Evolutionary conservation across 2,888 invertebrate genomes (phyloP).

Genomic region (Blomia tropicalis): DNA sequence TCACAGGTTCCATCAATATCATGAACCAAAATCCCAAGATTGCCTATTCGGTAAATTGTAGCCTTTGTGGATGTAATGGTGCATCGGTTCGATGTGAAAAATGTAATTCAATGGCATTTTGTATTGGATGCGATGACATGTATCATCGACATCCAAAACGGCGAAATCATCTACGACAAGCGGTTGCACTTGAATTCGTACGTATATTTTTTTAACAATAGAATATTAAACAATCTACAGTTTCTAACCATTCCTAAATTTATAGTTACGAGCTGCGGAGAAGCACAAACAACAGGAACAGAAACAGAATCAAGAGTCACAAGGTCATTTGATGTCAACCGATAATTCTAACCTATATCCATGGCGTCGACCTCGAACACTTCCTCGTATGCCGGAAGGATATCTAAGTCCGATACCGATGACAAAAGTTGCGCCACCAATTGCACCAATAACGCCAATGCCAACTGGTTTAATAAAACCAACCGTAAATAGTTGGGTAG

Average conservation of each 20-base stretch:
- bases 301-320: not conserved
- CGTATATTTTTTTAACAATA: not conserved
- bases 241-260: constrained; percentile 1
- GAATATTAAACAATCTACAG: not conserved
- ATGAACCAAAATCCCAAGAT: not conserved
- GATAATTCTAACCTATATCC: not conserved
- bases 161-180: constrained; percentile 60
- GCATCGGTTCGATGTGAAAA: constrained; percentile 66
- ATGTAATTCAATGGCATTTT: constrained; percentile 66
- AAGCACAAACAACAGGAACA: not conserved
- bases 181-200: constrained; percentile 26
- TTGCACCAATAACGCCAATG: not conserved
- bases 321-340: not conserved
- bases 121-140: constrained; percentile 81
- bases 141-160: constrained; percentile 81
- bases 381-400: not conserved
- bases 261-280: not conserved
- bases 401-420: no score
- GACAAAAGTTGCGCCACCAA: no score
- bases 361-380: constrained; percentile 1
- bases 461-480: no score
- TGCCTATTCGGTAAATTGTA: constrained; percentile 41
- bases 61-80: constrained; percentile 64
- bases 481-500: not conserved
- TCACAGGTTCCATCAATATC: no score